Evolutionary conservation across 2,797 vertebrate genomes (phyloP).

Genomic region (Cynodonichthys magdalenae): DNA sequence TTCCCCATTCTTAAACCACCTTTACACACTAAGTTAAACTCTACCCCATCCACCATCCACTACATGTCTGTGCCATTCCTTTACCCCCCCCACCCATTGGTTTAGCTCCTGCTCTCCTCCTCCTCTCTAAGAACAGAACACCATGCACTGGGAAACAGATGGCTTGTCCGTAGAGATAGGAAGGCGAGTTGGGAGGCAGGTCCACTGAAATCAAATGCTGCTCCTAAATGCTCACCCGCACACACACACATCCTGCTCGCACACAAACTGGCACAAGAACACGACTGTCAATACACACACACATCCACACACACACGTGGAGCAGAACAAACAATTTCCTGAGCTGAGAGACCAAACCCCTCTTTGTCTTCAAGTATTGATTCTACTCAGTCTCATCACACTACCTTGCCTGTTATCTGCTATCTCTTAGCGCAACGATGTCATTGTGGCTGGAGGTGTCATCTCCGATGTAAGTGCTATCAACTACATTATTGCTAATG

Average conservation of each 20-base stretch:
- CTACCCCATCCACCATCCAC: constrained; percentile 37
- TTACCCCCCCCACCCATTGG: constrained; percentile 38
- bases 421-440: constrained; percentile 54
- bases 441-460: constrained; percentile 63
- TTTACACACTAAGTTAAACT: constrained; percentile 35
- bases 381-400: constrained; percentile 69
- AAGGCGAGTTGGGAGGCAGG: constrained; percentile 81
- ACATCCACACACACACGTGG: constrained; percentile 28
- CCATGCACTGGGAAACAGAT: constrained; percentile 83
- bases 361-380: constrained; percentile 81
- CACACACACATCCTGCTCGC: constrained; percentile 35
- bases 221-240: constrained; percentile 69
- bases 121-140: constrained; percentile 77
- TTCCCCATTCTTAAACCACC: constrained; percentile 20
- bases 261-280: constrained; percentile 28
- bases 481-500: constrained; percentile 61
- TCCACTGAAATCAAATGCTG: constrained; percentile 80
- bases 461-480: constrained; percentile 57
- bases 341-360: constrained; percentile 69
- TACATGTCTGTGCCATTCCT: constrained; percentile 45
- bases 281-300: constrained; percentile 19
- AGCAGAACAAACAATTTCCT: constrained; percentile 81
- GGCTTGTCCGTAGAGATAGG: constrained; percentile 82
- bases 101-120: constrained; percentile 44
- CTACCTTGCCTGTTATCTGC: constrained; percentile 71